A percentile compares a stretch with the other conserved stretches of the same genome.
Conservation (phyloP, 2,888 invertebrate species). For the Thecocarcelia acutangulata region DNA sequence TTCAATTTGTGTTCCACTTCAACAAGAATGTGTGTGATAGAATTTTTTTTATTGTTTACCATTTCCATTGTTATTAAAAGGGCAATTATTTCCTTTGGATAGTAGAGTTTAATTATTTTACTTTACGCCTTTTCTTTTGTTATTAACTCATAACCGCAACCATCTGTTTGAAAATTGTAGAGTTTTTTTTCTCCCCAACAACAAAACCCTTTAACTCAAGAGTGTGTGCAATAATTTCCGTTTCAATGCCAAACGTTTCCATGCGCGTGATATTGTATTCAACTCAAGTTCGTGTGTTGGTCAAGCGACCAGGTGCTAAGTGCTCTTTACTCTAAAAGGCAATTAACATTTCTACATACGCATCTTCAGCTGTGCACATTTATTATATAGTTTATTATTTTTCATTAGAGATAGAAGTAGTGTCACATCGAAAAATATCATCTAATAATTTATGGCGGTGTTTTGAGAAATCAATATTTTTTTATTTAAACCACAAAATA, state of each 20-base stretch:
- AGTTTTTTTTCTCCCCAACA: slow-evolving; percentile 29
- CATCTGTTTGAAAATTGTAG: slow-evolving; percentile 49
- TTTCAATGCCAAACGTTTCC: slow-evolving; percentile 47
- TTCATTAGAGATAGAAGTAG: not conserved
- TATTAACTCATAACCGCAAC: slow-evolving; percentile 21
- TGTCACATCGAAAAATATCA: not conserved
- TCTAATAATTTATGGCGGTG: not conserved
- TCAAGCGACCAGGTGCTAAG: slow-evolving; percentile 51
- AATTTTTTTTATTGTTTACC: slow-evolving; percentile 29
- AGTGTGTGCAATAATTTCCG: slow-evolving; percentile 57
- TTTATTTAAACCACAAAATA: not conserved
- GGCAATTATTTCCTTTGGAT: slow-evolving; percentile 30
- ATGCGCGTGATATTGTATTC: slow-evolving; percentile 16
- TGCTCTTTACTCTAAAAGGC: slow-evolving; percentile 10
- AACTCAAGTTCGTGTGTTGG: slow-evolving; percentile 1
- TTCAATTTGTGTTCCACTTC: slow-evolving; percentile 6
- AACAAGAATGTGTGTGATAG: not conserved
- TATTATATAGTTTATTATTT: no score
- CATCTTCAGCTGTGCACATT: no score
- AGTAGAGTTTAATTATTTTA: slow-evolving; percentile 15
- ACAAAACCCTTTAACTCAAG: slow-evolving; percentile 22
- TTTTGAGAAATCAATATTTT: slow-evolving; percentile 1
- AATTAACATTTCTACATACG: not conserved
- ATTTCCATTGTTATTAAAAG: slow-evolving; percentile 22
- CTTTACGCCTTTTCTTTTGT: not conserved